A percentile compares a stretch with the other conserved stretches of the same genome.
Evolutionary conservation across 2,113 vertebrate genomes (phyloP).

Genomic region (Erythrocercus mccallii): DNA sequence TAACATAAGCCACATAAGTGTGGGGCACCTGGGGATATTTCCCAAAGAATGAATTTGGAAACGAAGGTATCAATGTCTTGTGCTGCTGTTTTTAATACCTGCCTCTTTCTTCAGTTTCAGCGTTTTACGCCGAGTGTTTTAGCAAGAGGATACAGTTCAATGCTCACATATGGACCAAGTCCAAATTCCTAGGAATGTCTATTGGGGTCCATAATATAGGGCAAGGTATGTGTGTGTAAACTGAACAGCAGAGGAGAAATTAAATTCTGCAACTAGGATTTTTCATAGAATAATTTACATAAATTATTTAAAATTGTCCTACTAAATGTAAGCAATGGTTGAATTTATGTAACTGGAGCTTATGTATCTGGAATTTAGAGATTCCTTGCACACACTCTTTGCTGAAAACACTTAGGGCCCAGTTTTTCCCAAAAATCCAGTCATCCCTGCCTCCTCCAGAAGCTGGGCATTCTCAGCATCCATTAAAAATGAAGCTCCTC

Average conservation of each 20-base stretch:
- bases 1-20: background rate
- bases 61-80: background rate
- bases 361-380: background rate
- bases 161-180: slow-evolving; percentile 99
- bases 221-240: slow-evolving; percentile 79
- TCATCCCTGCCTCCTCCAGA: background rate
- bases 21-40: background rate
- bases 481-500: background rate
- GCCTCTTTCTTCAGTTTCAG: slow-evolving; percentile 87
- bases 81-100: background rate
- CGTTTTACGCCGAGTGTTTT: slow-evolving; percentile 96
- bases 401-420: no score
- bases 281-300: background rate
- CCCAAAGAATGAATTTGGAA: background rate
- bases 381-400: background rate
- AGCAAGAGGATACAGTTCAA: slow-evolving; percentile 98
- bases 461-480: background rate
- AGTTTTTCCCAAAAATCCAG: background rate
- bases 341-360: background rate
- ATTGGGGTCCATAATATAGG: slow-evolving; percentile 99
- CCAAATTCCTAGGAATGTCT: slow-evolving; percentile 98
- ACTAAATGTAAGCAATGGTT: background rate
- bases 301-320: background rate
- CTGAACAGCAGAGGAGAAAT: background rate
- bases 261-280: background rate